Conservation (phyloP, 2,113 vertebrate genomes). For the Carassius carassius region DNA sequence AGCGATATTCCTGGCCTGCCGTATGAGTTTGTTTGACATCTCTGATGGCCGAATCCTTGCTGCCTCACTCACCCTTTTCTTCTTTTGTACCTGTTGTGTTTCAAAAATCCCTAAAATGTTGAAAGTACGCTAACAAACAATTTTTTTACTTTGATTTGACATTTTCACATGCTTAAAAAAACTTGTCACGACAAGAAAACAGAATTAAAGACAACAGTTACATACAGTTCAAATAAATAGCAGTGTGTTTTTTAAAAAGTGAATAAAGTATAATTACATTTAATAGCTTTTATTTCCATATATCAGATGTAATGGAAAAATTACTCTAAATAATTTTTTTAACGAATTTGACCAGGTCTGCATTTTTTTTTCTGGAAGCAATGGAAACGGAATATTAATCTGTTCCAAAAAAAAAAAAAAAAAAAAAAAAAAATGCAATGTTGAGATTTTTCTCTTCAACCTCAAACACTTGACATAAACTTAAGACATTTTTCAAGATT, state of each 20-base stretch:
- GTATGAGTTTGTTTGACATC: not conserved
- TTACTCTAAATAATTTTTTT: no score
- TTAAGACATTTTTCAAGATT: no score
- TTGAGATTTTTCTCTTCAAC: no score
- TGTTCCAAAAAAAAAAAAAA: no score
- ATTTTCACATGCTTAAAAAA: conserved; percentile 7
- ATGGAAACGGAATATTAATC: no score
- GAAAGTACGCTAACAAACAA: conserved; percentile 34
- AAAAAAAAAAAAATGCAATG: no score
- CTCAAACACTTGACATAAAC: no score
- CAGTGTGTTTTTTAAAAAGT: not conserved
- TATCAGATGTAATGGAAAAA: no score
- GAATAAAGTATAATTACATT: not conserved
- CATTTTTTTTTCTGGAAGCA: no score
- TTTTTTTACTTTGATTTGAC: not conserved
- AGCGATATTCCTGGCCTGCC: not conserved
- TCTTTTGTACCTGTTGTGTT: not conserved
- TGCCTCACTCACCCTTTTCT: not conserved
- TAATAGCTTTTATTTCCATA: no score
- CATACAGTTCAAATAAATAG: not conserved
- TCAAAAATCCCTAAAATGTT: conserved; percentile 40
- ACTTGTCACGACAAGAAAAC: not conserved
- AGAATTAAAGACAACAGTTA: no score
- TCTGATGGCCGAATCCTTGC: not conserved
- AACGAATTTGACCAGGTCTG: no score